Evolutionary conservation across 2,113 vertebrate genomes (phyloP).

Genomic region (Syrmaticus mikado): DNA sequence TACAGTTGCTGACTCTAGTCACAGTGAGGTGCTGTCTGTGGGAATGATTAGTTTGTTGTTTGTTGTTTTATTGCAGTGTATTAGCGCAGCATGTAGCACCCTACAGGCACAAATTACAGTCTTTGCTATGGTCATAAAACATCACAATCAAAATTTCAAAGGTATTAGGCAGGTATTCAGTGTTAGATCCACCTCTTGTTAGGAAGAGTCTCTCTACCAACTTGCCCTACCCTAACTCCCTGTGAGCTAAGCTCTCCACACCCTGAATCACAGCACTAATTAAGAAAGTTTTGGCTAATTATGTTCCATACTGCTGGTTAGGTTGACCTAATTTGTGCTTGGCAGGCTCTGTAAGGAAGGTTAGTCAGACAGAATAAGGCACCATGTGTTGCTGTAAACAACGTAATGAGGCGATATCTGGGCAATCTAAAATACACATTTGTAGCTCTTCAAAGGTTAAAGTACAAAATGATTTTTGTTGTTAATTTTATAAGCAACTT

Average conservation of each 20-base stretch:
- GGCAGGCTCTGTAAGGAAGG: conserved; percentile 36
- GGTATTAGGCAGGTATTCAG: neutral
- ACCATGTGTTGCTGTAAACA: conserved; percentile 53
- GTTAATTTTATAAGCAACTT: neutral
- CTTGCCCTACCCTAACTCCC: neutral
- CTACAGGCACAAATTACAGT: conserved; percentile 48
- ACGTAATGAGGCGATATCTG: neutral
- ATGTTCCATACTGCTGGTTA: conserved; percentile 58
- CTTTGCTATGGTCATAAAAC: neutral
- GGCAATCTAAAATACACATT: neutral
- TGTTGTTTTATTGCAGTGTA: neutral
- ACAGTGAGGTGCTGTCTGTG: neutral
- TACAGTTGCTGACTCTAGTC: neutral
- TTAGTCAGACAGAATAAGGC: conserved; percentile 40
- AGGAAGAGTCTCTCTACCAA: neutral
- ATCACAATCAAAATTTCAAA: conserved; percentile 48
- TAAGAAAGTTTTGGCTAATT: conserved; percentile 64
- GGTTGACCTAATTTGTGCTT: conserved; percentile 75
- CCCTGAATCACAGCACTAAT: conserved; percentile 56
- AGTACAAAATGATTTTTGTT: neutral
- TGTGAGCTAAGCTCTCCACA: conserved; percentile 63
- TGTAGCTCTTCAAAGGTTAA: neutral
- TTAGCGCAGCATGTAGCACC: conserved; percentile 14
- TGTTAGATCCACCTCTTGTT: conserved; percentile 16
- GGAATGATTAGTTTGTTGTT: neutral